A percentile compares a stretch with the other conserved stretches of the same genome.
Evolutionary conservation across 2,113 vertebrate species (phyloP).

Genomic region (Atractosteus spatula): DNA sequence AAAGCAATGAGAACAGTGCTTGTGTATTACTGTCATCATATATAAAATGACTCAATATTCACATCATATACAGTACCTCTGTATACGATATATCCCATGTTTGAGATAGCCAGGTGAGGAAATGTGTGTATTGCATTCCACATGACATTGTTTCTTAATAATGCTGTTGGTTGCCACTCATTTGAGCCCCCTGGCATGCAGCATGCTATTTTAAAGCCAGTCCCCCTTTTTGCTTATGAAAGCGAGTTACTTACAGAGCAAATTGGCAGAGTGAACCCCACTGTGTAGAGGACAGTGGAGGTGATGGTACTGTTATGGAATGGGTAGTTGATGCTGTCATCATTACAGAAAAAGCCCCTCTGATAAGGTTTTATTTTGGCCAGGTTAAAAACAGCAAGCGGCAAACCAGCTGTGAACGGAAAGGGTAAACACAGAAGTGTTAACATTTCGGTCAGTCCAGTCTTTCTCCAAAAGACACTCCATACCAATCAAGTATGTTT

Average conservation of each 20-base stretch:
- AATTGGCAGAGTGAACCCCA: conserved; percentile 92
- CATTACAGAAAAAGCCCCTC: conserved; percentile 98
- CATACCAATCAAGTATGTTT: too few relatives aligned
- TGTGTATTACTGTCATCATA: too few relatives aligned
- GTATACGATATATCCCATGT: too few relatives aligned
- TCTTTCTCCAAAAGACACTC: too few relatives aligned
- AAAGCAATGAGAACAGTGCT: too few relatives aligned
- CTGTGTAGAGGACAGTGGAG: conserved; percentile 82
- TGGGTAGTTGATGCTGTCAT: conserved; percentile 94
- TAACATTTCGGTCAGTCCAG: conserved; percentile 40
- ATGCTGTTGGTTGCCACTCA: background rate
- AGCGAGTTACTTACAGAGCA: conserved; percentile 88
- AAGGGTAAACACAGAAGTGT: conserved; percentile 63
- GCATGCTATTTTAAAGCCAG: background rate
- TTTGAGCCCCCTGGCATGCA: background rate
- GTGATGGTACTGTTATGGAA: conserved; percentile 91
- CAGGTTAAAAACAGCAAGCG: conserved; percentile 94
- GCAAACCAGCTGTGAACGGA: conserved; percentile 90
- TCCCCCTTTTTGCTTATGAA: conserved; percentile 44
- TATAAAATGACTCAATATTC: too few relatives aligned
- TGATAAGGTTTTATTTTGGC: conserved; percentile 93
- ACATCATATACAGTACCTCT: too few relatives aligned
- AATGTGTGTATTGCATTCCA: too few relatives aligned
- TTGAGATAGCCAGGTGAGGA: too few relatives aligned
- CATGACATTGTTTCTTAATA: too few relatives aligned